Conservation (phyloP, 2,888 invertebrate species). For the Rutpela maculata region DNA sequence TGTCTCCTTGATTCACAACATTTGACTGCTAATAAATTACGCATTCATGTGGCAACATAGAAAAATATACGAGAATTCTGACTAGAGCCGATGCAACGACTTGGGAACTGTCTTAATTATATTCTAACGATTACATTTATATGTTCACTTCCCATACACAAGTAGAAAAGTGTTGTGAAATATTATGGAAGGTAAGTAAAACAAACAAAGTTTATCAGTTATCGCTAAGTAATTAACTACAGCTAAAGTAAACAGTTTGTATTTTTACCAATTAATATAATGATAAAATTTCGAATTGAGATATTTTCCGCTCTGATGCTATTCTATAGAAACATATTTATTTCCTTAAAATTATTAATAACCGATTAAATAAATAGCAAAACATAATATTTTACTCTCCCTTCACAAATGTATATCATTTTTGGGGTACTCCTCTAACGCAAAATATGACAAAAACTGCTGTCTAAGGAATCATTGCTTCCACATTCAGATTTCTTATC, state of each 20-base stretch:
- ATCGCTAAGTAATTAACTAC: conserved; percentile 3
- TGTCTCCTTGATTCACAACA: neutral
- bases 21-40: conserved; percentile 17
- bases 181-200: conserved; percentile 25
- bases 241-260: neutral
- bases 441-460: no score
- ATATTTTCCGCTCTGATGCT: no score
- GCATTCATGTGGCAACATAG: conserved; percentile 4
- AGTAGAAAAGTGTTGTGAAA: conserved; percentile 1
- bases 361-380: no score
- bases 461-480: no score
- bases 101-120: neutral
- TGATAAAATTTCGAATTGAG: neutral
- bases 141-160: conserved; percentile 12
- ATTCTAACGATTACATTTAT: conserved; percentile 9
- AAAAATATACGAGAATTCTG: conserved; percentile 9
- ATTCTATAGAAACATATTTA: no score
- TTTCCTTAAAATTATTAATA: no score
- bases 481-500: no score
- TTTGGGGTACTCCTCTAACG: no score
- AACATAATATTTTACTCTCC: no score
- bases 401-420: no score
- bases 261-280: neutral
- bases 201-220: neutral
- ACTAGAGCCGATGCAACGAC: neutral